Evolutionary conservation across 2,113 vertebrate species (phyloP).

Genomic region (Archocentrus centrarchus): DNA sequence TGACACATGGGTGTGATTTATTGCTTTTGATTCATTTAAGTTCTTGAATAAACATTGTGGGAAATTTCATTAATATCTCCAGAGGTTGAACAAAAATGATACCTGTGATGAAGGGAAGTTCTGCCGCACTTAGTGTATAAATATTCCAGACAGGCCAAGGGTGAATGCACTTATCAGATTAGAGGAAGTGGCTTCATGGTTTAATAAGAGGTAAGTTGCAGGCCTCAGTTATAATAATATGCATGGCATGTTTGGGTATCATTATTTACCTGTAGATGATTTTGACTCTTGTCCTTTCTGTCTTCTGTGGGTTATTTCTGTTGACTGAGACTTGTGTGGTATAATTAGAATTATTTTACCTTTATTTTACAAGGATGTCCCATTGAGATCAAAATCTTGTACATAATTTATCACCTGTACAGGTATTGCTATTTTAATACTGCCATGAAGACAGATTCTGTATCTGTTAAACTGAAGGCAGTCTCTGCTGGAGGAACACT

Average conservation of each 20-base stretch:
- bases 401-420: too few species aligned
- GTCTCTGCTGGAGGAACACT: too few species aligned
- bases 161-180: background rate
- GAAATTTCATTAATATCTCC: constrained; percentile 58
- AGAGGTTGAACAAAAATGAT: constrained; percentile 58
- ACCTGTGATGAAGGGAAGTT: constrained; percentile 31
- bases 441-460: too few species aligned
- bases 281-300: background rate
- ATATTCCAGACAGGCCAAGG: constrained; percentile 59
- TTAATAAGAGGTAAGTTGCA: constrained; percentile 2
- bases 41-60: constrained; percentile 67
- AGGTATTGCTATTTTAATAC: too few species aligned
- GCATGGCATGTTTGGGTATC: background rate
- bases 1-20: constrained; percentile 62
- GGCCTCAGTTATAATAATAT: background rate
- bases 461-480: too few species aligned
- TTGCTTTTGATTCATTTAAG: constrained; percentile 52
- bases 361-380: background rate
- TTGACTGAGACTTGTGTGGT: background rate
- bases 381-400: background rate
- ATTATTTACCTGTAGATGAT: background rate
- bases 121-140: constrained; percentile 44
- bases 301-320: background rate
- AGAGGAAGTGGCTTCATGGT: background rate
- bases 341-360: background rate